Percentiles rank a stretch among this genome's conserved stretches.
phyloP scores from a whole-genome alignment of 2,797 vertebrate species.

The Myotis findleyi region DNA sequence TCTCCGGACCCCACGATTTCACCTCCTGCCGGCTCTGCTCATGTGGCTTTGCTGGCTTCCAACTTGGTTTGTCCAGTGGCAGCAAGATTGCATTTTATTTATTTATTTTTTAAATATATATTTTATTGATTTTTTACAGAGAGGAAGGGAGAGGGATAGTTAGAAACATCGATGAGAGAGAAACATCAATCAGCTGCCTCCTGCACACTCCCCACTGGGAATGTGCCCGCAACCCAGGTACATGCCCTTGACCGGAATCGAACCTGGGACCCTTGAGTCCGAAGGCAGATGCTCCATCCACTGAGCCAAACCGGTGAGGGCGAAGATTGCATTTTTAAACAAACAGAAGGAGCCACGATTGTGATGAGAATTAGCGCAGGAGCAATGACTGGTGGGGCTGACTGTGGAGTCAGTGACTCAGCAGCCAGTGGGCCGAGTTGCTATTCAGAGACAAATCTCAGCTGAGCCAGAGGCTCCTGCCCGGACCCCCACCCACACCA shows the following conservation, averaged over 20 bases:
- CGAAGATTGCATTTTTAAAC: conserved; percentile 46
- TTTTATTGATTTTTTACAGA: too few relatives aligned
- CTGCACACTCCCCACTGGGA: too few relatives aligned
- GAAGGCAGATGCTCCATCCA: too few relatives aligned
- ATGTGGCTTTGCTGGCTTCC: not conserved
- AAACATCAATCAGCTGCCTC: too few relatives aligned
- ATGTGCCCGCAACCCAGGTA: too few relatives aligned
- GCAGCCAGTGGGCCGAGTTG: conserved; percentile 31
- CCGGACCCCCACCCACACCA: too few relatives aligned
- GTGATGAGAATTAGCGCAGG: conserved; percentile 43
- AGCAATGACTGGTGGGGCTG: conserved; percentile 51
- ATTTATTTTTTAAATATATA: too few relatives aligned
- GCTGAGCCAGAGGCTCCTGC: not conserved
- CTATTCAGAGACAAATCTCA: conserved; percentile 48
- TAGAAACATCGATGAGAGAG: too few relatives aligned
- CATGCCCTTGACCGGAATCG: too few relatives aligned
- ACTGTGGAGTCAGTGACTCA: conserved; percentile 56
- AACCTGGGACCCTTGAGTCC: too few relatives aligned
- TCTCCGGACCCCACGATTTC: not conserved
- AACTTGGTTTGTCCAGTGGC: not conserved
- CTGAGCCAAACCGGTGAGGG: too few relatives aligned
- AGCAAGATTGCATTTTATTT: not conserved
- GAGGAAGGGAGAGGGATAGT: too few relatives aligned
- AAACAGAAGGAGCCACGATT: conserved; percentile 20
- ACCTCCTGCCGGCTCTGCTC: not conserved